Evolutionary conservation across 2,113 vertebrate genomes (phyloP).

Genomic region (Siniperca knerii): DNA sequence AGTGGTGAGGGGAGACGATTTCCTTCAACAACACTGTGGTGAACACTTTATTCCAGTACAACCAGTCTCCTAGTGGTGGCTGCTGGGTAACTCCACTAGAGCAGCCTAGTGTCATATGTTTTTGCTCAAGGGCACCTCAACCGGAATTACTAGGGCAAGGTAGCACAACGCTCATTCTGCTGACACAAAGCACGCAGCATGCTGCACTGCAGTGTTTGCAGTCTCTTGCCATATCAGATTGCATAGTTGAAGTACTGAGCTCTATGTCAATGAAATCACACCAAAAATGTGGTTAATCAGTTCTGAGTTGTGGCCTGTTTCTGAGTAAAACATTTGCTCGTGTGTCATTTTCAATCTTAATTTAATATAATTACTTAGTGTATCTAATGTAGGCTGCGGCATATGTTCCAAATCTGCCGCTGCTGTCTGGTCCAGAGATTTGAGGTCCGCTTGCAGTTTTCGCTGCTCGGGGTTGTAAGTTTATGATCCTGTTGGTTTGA

Average conservation of each 20-base stretch:
- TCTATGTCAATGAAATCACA: constrained; percentile 11
- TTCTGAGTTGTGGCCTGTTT: background rate
- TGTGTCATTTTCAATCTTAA: constrained; percentile 18
- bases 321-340: constrained; percentile 14
- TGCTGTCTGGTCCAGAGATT: constrained; percentile 1
- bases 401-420: background rate
- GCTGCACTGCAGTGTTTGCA: constrained; percentile 54
- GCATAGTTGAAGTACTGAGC: constrained; percentile 5
- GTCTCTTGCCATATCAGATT: constrained; percentile 11
- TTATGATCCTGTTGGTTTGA: constrained; percentile 56
- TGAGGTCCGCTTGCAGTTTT: constrained; percentile 9
- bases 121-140: constrained; percentile 62
- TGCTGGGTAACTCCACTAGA: constrained; percentile 9
- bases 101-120: constrained; percentile 14
- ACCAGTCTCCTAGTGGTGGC: background rate
- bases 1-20: constrained; percentile 85
- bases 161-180: constrained; percentile 23
- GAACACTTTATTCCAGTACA: background rate
- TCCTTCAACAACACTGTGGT: background rate
- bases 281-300: constrained; percentile 20
- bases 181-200: constrained; percentile 39
- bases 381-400: constrained; percentile 15
- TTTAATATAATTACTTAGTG: constrained; percentile 18
- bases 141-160: constrained; percentile 45
- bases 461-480: constrained; percentile 24